phyloP scores from a whole-genome alignment of 2,888 invertebrate species.

The Temnothorax rugatulus region DNA sequence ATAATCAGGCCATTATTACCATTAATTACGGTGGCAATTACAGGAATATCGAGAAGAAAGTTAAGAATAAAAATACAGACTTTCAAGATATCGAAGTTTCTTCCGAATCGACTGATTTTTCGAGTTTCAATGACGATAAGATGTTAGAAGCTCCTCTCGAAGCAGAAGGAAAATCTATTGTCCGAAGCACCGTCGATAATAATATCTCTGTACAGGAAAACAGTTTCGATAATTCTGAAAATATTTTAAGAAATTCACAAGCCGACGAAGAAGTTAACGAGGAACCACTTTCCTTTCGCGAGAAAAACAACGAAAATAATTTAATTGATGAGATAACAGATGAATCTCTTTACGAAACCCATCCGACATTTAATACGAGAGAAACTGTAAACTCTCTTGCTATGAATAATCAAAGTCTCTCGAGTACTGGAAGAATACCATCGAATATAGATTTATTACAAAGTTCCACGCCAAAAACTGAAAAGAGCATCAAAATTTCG shows the following conservation, averaged over 20 bases:
- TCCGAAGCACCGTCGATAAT: not conserved
- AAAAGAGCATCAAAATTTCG: slow-evolving; percentile 72
- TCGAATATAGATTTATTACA: not conserved
- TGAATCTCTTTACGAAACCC: slow-evolving; percentile 11
- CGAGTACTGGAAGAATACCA: not conserved
- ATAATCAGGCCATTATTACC: not conserved
- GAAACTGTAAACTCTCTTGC: not conserved
- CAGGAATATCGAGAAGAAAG: not conserved
- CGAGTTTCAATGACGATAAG: slow-evolving; percentile 24
- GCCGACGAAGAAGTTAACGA: not conserved
- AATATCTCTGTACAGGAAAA: not conserved
- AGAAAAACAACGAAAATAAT: not conserved
- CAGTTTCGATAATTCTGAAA: not conserved
- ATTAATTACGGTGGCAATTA: slow-evolving; percentile 7
- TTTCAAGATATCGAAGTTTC: not conserved
- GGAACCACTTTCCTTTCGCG: not conserved
- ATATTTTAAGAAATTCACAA: not conserved
- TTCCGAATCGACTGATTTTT: slow-evolving; percentile 5
- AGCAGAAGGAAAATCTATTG: slow-evolving; percentile 2
- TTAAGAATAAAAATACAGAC: slow-evolving; percentile 8
- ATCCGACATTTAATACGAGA: not conserved
- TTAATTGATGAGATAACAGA: not conserved
- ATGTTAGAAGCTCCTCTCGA: slow-evolving; percentile 15
- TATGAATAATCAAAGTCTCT: not conserved
- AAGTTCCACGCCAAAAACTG: slow-evolving; percentile 4